Evolutionary conservation across 1,140 invertebrate species (phyloP).

Genomic region (Drosophila mauritiana): DNA sequence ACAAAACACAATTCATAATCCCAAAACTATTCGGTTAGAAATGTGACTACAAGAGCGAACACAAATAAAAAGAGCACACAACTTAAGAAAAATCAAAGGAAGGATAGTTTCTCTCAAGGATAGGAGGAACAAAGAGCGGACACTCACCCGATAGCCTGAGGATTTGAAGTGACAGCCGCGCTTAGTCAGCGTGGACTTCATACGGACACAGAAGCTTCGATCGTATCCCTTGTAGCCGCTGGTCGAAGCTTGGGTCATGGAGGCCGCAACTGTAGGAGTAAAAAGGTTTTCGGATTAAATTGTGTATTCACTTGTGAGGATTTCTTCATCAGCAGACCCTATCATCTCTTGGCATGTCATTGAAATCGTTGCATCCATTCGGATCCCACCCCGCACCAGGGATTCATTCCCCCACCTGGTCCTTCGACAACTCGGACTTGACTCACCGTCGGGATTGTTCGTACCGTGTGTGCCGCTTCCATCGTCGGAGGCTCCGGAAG

Average conservation of each 20-base stretch:
- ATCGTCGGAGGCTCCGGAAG: constrained; percentile 92
- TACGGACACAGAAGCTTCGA: constrained; percentile 96
- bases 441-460: constrained; percentile 95
- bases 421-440: constrained; percentile 63
- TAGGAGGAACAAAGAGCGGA: neutral
- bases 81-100: neutral
- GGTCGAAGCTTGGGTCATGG: constrained; percentile 92
- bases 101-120: constrained; percentile 2
- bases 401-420: constrained; percentile 9
- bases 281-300: neutral
- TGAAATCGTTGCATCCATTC: neutral
- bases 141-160: constrained; percentile 97
- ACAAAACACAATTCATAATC: constrained; percentile 1
- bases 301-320: too few species aligned
- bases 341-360: neutral
- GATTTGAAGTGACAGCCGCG: constrained; percentile 99
- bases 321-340: neutral
- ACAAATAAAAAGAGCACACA: constrained; percentile 17
- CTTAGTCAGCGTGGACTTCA: constrained; percentile 99
- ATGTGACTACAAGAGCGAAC: constrained; percentile 16
- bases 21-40: constrained; percentile 26
- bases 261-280: constrained; percentile 90
- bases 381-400: constrained; percentile 1
- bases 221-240: constrained; percentile 94
- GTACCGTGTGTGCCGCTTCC: constrained; percentile 90